Evolutionary conservation across 1,140 invertebrate genomes (phyloP).

Genomic region (Melitaea cinxia): DNA sequence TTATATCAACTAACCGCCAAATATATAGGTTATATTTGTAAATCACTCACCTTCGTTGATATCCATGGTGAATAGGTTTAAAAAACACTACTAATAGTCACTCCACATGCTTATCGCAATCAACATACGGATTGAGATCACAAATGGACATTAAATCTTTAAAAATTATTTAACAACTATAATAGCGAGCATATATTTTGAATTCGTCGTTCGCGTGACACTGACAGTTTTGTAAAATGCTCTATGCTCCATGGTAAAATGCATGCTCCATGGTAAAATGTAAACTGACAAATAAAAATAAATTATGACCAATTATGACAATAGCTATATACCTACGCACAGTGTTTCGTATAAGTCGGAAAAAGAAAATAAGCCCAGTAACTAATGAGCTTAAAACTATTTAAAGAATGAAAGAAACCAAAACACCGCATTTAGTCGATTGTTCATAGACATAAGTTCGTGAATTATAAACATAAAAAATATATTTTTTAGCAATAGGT

Average conservation of each 20-base stretch:
- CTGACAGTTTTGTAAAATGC: not conserved
- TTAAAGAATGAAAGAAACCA: too few species aligned
- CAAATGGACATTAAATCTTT: not conserved
- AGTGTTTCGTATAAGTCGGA: too few species aligned
- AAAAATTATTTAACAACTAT: constrained; percentile 4
- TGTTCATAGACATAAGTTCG: too few species aligned
- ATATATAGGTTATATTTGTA: constrained; percentile 33
- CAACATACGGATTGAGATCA: not conserved
- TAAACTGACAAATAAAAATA: too few species aligned
- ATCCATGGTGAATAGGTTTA: constrained; percentile 29
- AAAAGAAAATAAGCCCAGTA: too few species aligned
- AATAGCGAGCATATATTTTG: constrained; percentile 7
- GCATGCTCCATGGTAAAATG: not conserved
- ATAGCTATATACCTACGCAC: too few species aligned
- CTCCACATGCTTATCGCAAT: not conserved
- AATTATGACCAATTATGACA: too few species aligned
- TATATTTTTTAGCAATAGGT: too few species aligned
- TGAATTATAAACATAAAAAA: too few species aligned
- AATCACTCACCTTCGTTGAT: constrained; percentile 36
- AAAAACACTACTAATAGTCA: not conserved
- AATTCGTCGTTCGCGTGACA: constrained; percentile 7
- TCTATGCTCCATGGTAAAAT: too few species aligned
- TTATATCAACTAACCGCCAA: constrained; percentile 23
- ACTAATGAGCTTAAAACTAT: too few species aligned
- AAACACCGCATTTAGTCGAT: too few species aligned